Evolutionary conservation across 2,888 invertebrate genomes (phyloP).

Genomic region (Scaptomyza polygonia): DNA sequence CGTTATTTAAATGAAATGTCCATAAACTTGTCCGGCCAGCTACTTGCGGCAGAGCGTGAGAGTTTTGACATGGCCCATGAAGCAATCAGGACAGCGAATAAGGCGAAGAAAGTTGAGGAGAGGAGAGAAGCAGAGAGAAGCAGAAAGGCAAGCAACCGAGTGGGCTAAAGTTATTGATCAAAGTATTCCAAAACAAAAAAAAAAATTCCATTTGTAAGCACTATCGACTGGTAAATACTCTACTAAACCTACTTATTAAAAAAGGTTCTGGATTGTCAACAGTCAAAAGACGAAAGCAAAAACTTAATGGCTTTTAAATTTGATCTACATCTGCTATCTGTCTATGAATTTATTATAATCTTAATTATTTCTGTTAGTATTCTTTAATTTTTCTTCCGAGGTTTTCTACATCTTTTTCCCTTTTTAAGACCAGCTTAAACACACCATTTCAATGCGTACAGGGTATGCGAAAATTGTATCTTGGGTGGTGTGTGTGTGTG

Average conservation of each 20-base stretch:
- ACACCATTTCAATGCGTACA: background rate
- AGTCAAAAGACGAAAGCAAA: no score
- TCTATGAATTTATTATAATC: no score
- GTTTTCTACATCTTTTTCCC: no score
- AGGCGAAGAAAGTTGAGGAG: background rate
- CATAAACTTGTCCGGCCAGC: constrained; percentile 40
- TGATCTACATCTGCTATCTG: no score
- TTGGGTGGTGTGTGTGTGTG: constrained; percentile 51
- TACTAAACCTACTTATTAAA: background rate
- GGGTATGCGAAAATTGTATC: constrained; percentile 17
- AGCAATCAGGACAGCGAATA: constrained; percentile 9
- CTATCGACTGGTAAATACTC: background rate
- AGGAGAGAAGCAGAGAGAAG: no score
- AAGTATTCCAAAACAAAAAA: background rate
- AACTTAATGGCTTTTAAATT: no score
- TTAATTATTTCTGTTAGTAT: no score
- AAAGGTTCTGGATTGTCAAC: background rate
- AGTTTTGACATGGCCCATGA: constrained; percentile 57
- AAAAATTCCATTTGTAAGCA: background rate
- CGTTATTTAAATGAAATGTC: constrained; percentile 61
- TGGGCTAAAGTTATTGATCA: background rate
- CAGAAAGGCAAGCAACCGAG: constrained; percentile 1
- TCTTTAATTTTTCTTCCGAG: no score
- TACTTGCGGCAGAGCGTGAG: constrained; percentile 53
- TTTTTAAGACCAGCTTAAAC: background rate